These are phyloP conservation scores for Salminus brasiliensis DNA, from an alignment of 2,113 vertebrate species.

Conservation along the genomic window DNA sequence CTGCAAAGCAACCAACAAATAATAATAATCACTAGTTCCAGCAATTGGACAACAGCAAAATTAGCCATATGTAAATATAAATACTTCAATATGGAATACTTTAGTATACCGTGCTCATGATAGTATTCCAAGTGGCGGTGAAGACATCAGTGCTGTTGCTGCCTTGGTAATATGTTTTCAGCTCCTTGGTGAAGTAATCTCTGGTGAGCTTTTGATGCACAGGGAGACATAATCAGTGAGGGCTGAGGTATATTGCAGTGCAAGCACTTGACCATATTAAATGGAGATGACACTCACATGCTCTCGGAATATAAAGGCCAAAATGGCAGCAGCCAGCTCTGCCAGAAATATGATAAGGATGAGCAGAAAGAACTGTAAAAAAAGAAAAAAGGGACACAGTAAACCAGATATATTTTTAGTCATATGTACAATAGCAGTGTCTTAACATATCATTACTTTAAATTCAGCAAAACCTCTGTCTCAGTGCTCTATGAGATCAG, in stretches of 20 bases:
- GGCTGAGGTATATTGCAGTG: not conserved
- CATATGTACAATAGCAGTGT: not conserved
- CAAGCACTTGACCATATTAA: not conserved
- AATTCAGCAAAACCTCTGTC: no score
- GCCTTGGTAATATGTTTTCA: conserved; percentile 87
- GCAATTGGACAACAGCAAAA: not conserved
- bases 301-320: conserved; percentile 92
- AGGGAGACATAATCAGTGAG: conserved; percentile 32
- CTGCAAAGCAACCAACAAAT: conserved; percentile 64
- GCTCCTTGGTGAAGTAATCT: conserved; percentile 89
- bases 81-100: no score
- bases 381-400: no score
- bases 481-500: not conserved
- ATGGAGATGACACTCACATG: conserved; percentile 80
- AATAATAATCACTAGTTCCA: not conserved
- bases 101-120: conserved; percentile 89
- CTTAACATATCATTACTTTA: not conserved
- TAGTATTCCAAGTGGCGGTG: conserved; percentile 88
- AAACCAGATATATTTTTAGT: not conserved
- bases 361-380: conserved; percentile 92
- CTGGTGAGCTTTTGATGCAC: conserved; percentile 81
- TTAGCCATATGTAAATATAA: not conserved
- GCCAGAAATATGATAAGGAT: conserved; percentile 94
- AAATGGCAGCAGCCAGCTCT: conserved; percentile 89
- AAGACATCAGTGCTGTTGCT: conserved; percentile 85